Base-by-base conservation (phyloP, 1,140 invertebrate genomes). In the Drosophila repleta region DNA sequence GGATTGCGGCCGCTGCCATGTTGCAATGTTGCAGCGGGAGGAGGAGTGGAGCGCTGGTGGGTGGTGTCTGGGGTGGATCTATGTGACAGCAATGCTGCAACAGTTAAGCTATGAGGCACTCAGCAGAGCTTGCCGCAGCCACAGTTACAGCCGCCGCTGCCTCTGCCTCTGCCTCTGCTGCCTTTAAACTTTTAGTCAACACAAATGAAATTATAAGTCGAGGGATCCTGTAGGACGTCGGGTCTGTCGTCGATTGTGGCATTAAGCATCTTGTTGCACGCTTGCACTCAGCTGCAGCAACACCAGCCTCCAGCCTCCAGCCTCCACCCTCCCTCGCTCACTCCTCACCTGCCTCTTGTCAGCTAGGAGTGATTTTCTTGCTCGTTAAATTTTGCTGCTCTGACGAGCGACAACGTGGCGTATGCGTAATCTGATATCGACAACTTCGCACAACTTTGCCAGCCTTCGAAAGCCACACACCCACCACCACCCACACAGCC, bases 191-290 rank as follows among this genome's bases (percentile, higher is more conserved):
- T 66, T 58, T 21, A 26, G 62, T 51, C 49, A 78, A 81, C 76
- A 69, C 81, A 85, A 85, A 85, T 85, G 85, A 85, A 85, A 85
- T 85, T 85, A 85, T 81, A 85, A 80, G 75, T 84, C 68, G 68
- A 75, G 65, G 65, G 37, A 43, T 43, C 37, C 17, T 62, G 15
- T 26, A 35, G 24, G 24, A 26, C 29, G 55, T 5, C 39, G n/a
- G 26, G 24, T 32, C 13, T 24, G 63, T 35, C 32, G 48, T 55
- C 63, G 62, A 72, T 67, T 60, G 41, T 67, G 55, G 55, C 64
- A 72, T 46, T 39, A 48, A 32, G 15, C 69, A 60, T 60, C 55
- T 51, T 57, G 61, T 60, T 60, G 43, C 57, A 60, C 61, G 64
- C 13, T 48, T 58, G 61, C 21, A 65, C 8, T 43, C 24, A 10